Evolutionary conservation across 2,797 vertebrate species (phyloP).

Genomic region (Perodicticus potto): DNA sequence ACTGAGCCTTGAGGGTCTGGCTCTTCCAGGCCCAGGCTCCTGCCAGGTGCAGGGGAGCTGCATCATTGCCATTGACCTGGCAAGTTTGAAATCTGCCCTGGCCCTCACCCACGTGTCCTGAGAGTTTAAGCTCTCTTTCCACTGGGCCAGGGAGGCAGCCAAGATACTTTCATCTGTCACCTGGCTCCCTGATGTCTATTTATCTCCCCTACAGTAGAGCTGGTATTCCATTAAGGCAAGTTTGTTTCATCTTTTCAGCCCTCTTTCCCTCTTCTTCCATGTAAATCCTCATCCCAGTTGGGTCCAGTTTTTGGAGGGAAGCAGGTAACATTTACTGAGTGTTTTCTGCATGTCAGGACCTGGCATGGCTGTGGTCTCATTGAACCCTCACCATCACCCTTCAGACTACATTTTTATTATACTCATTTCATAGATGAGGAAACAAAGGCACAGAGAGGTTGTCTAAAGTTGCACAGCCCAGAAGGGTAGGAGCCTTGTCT

Average conservation of each 20-base stretch:
- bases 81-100: background rate
- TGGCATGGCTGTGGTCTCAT: background rate
- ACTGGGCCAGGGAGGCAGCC: background rate
- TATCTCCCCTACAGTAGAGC: background rate
- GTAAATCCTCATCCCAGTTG: background rate
- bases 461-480: background rate
- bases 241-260: background rate
- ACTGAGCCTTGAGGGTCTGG: background rate
- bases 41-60: too few relatives aligned
- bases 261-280: background rate
- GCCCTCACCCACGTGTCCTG: background rate
- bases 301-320: background rate
- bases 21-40: background rate
- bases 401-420: background rate
- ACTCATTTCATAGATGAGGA: background rate
- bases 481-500: background rate
- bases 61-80: background rate
- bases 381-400: background rate
- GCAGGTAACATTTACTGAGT: background rate
- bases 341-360: background rate
- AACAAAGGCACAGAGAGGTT: background rate
- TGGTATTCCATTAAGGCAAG: background rate
- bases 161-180: background rate
- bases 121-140: background rate
- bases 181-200: fast-evolving